Conservation (phyloP, 2,888 invertebrate species). For the Eledone cirrhosa region DNA sequence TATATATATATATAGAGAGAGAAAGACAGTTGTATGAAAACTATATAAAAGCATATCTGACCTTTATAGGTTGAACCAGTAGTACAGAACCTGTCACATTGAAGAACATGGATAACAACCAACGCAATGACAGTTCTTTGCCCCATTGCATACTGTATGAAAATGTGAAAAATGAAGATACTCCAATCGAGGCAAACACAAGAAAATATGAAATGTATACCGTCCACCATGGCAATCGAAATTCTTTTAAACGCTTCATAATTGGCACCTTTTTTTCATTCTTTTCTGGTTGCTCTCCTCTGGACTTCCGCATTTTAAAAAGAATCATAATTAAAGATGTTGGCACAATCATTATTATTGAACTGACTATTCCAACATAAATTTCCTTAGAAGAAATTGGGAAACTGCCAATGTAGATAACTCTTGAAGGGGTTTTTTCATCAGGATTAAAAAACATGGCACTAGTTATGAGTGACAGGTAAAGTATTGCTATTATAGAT, state of each 20-base stretch:
- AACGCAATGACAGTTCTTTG: constrained; percentile 57
- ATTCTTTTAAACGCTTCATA: not conserved
- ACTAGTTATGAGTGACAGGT: constrained; percentile 44
- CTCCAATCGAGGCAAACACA: constrained; percentile 51
- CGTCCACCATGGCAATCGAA: constrained; percentile 44
- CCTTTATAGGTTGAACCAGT: constrained; percentile 39
- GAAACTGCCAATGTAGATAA: constrained; percentile 38
- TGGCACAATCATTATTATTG: constrained; percentile 35
- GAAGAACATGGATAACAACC: constrained; percentile 49
- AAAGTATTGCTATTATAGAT: constrained; percentile 41
- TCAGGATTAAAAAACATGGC: constrained; percentile 45
- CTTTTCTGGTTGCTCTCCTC: not conserved
- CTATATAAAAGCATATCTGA: constrained; percentile 1
- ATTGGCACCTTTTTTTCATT: not conserved
- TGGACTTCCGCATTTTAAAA: constrained; percentile 30
- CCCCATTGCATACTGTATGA: constrained; percentile 62
- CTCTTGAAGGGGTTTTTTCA: constrained; percentile 26
- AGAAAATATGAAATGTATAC: constrained; percentile 61
- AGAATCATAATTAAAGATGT: constrained; percentile 35
- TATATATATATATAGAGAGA: not conserved
- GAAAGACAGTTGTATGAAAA: not conserved
- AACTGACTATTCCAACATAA: constrained; percentile 43
- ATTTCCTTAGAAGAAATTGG: constrained; percentile 42
- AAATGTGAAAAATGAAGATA: constrained; percentile 61
- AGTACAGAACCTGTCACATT: constrained; percentile 33